These are phyloP conservation scores for Zaprionus inermis DNA, from an alignment of 1,140 invertebrate species.

Conservation along the genomic window DNA sequence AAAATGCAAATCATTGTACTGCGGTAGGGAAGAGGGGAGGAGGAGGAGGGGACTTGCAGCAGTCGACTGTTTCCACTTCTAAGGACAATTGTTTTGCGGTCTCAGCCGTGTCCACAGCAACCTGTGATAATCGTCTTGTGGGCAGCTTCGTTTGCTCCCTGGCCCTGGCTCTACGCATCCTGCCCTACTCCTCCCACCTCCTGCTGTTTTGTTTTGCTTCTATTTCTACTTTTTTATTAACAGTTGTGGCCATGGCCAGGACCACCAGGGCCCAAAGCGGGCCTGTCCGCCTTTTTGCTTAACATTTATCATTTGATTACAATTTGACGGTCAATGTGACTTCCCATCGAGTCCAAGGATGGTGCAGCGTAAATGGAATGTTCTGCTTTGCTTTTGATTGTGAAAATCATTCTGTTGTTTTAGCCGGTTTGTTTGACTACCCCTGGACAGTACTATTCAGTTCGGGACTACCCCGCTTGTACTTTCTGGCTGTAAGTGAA, in stretches of 20 bases:
- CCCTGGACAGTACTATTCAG: neutral
- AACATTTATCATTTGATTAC: slow-evolving; percentile 75
- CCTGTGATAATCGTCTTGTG: slow-evolving; percentile 73
- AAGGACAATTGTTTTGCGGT: slow-evolving; percentile 48
- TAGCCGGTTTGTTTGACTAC: slow-evolving; percentile 51
- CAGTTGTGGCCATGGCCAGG: slow-evolving; percentile 18
- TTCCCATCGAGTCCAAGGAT: slow-evolving; percentile 29
- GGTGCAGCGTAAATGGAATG: slow-evolving; percentile 58
- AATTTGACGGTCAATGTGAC: slow-evolving; percentile 70
- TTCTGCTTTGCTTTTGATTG: slow-evolving; percentile 49
- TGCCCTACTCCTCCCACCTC: slow-evolving; percentile 1
- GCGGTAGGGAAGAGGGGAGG: slow-evolving; percentile 14
- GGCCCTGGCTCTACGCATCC: neutral
- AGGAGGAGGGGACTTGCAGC: neutral
- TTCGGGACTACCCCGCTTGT: neutral
- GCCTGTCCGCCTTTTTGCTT: slow-evolving; percentile 36
- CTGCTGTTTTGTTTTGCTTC: neutral
- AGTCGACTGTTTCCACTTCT: slow-evolving; percentile 12
- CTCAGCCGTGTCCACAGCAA: slow-evolving; percentile 47
- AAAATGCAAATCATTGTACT: slow-evolving; percentile 72
- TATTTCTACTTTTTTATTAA: slow-evolving; percentile 38
- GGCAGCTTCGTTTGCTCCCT: slow-evolving; percentile 44
- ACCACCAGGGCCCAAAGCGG: neutral
- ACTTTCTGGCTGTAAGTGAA: slow-evolving; percentile 45
- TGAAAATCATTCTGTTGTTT: slow-evolving; percentile 58